Conservation (phyloP, 2,113 vertebrate species). For the Colaptes auratus region DNA sequence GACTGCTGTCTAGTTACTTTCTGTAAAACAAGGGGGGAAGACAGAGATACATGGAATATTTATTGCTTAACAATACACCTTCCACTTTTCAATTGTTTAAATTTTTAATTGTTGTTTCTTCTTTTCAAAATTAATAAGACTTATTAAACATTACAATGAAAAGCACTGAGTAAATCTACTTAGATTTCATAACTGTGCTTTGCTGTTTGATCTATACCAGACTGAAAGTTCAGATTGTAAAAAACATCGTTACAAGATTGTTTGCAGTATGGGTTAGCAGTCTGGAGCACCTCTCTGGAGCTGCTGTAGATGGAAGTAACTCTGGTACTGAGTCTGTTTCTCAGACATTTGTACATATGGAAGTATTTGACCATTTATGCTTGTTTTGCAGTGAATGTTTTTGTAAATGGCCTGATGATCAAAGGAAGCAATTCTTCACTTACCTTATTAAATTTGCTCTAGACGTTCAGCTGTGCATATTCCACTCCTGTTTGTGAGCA, state of each 20-base stretch:
- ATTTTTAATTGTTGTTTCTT: constrained; percentile 10
- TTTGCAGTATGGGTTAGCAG: not conserved
- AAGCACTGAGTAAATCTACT: not conserved
- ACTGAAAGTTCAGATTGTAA: not conserved
- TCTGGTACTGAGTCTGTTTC: not conserved
- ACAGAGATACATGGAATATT: not conserved
- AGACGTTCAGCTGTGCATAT: not conserved
- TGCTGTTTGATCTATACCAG: not conserved
- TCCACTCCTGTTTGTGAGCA: not conserved
- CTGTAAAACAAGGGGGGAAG: constrained; percentile 2
- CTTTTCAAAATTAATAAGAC: not conserved
- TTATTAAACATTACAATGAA: not conserved
- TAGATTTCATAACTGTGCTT: not conserved
- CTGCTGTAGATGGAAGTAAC: not conserved
- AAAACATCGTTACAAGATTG: not conserved
- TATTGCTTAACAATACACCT: not conserved
- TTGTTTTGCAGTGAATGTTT: not conserved
- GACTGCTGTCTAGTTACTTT: constrained; percentile 22
- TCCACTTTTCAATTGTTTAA: not conserved
- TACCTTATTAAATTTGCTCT: not conserved
- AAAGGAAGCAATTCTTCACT: not conserved
- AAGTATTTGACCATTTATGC: not conserved
- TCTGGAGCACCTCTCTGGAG: not conserved
- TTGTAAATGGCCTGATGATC: not conserved
- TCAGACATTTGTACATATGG: not conserved